Conservation (phyloP, 1,140 invertebrate species). For the Antheraea mylitta region DNA sequence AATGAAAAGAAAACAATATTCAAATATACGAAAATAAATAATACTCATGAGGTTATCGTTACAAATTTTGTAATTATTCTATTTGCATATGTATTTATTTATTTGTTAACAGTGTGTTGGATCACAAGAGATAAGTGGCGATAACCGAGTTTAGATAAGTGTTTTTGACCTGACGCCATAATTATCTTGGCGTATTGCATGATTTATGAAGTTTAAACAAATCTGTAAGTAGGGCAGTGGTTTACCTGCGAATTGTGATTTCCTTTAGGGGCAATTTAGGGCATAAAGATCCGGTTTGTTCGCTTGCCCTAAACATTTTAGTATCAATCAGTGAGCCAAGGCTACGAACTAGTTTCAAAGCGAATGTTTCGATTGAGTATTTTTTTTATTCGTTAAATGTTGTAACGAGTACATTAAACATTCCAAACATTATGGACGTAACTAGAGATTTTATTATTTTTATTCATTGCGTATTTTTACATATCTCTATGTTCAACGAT, state of each 20-base stretch:
- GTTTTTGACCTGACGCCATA: constrained; percentile 51
- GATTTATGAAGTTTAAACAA: constrained; percentile 46
- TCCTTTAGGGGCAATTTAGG: constrained; percentile 62
- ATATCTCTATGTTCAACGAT: too few species aligned
- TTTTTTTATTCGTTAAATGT: not conserved
- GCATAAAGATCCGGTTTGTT: constrained; percentile 55
- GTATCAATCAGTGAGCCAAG: constrained; percentile 45
- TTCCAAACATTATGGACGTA: not conserved
- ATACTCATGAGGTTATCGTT: too few species aligned
- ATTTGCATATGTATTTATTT: too few species aligned
- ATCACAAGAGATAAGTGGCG: not conserved
- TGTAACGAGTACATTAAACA: constrained; percentile 3
- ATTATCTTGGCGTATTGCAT: constrained; percentile 49
- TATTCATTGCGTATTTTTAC: not conserved
- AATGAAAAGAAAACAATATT: too few species aligned
- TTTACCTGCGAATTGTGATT: constrained; percentile 50
- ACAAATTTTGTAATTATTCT: too few species aligned
- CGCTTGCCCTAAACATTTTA: constrained; percentile 44
- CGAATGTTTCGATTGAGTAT: constrained; percentile 8
- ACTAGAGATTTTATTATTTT: not conserved
- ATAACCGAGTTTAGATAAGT: constrained; percentile 17
- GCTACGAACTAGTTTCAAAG: constrained; percentile 30
- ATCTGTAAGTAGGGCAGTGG: constrained; percentile 35
- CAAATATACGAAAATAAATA: too few species aligned
- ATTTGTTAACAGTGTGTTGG: not conserved